A percentile compares a stretch with the other conserved stretches of the same genome.
These are phyloP conservation scores for Sminthurinus signatus DNA, from an alignment of 1,140 invertebrate species.

Conservation along the genomic window DNA sequence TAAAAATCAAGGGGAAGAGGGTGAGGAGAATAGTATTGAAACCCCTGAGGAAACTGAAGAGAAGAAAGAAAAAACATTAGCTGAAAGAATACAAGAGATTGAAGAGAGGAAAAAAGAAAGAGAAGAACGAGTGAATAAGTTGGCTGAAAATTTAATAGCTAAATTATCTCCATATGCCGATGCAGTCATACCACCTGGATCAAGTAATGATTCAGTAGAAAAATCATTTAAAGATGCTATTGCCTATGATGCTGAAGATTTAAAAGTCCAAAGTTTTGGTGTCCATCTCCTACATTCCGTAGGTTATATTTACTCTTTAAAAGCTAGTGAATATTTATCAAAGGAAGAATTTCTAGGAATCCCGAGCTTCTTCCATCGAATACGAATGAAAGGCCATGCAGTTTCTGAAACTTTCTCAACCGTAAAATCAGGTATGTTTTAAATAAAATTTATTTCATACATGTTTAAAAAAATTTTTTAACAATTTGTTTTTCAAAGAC, in stretches of 20 bases:
- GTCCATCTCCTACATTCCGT: conserved; percentile 38
- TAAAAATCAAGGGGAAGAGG: conserved; percentile 23
- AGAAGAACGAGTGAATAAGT: conserved; percentile 32
- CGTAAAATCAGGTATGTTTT: conserved; percentile 40
- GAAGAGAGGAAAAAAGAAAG: conserved; percentile 34
- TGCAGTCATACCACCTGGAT: background rate
- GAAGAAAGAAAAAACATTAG: conserved; percentile 30
- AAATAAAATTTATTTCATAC: no score
- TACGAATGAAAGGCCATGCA: conserved; percentile 37
- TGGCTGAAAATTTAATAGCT: conserved; percentile 35
- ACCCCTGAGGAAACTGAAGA: conserved; percentile 10
- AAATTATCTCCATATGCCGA: conserved; percentile 32
- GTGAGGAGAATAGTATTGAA: conserved; percentile 1
- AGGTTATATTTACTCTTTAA: conserved; percentile 37
- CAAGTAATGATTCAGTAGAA: background rate
- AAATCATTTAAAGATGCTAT: conserved; percentile 27
- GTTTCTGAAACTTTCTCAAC: conserved; percentile 33
- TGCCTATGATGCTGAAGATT: conserved; percentile 33
- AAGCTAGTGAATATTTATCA: conserved; percentile 36
- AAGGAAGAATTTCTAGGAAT: conserved; percentile 39
- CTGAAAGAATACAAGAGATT: conserved; percentile 31
- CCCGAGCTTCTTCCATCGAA: conserved; percentile 36
- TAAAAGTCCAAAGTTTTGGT: conserved; percentile 40
- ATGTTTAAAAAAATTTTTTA: no score
- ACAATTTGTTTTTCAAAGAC: no score